Percentiles rank a stretch among this genome's conserved stretches.
phyloP scores from a whole-genome alignment of 2,113 vertebrate genomes.

The Microcebus griseorufus region DNA sequence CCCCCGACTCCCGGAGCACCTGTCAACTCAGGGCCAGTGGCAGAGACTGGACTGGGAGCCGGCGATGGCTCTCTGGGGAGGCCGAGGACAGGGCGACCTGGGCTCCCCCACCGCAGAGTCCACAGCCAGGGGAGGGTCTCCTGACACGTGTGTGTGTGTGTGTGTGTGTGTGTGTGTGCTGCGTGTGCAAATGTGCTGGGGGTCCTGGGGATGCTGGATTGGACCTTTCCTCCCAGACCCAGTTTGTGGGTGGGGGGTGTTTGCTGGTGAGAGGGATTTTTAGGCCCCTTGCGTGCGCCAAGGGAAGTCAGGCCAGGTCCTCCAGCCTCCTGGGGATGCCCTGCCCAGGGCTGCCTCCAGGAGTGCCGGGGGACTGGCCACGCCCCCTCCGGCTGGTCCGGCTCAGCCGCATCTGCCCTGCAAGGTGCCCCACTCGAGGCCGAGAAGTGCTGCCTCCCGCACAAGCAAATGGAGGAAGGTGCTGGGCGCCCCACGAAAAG shows the following conservation, averaged over 20 bases:
- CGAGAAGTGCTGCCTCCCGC: too few species aligned
- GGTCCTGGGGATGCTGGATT: too few species aligned
- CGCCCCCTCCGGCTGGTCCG: too few species aligned
- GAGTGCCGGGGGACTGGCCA: too few species aligned
- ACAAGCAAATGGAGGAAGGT: too few species aligned
- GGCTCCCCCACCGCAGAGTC: neutral
- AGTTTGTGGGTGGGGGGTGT: neutral
- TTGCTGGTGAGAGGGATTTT: neutral
- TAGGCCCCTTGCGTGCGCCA: neutral
- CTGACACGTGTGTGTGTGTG: too few species aligned
- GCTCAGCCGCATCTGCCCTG: too few species aligned
- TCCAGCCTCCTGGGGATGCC: neutral
- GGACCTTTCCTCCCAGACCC: neutral
- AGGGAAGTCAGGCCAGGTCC: neutral
- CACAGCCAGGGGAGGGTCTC: fast-evolving
- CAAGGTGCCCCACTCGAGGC: too few species aligned
- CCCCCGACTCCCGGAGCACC: fast-evolving
- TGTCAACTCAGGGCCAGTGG: fast-evolving
- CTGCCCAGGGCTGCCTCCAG: too few species aligned
- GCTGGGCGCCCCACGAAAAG: too few species aligned
- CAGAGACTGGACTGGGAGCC: neutral
- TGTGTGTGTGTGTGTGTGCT: too few species aligned
- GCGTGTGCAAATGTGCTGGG: too few species aligned
- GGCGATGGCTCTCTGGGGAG: neutral
- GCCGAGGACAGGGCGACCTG: neutral